Conservation (phyloP, 2,888 invertebrate species). For the Amphipoea lucens region DNA sequence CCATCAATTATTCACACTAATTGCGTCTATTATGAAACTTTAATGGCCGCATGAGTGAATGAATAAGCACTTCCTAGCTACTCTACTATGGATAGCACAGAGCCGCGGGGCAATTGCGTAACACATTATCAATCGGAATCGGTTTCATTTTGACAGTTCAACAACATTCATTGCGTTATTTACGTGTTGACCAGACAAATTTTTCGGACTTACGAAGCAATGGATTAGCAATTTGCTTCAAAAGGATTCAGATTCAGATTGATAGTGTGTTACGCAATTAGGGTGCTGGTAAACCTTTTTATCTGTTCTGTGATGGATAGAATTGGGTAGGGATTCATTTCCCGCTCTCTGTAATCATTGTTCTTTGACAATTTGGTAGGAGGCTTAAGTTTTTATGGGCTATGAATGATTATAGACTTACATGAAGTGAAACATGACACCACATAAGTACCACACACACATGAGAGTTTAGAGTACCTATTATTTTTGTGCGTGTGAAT, state of each 20-base stretch:
- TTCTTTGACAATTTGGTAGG: not conserved
- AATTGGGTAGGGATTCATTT: not conserved
- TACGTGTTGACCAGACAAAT: too few species aligned
- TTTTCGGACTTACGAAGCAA: too few species aligned
- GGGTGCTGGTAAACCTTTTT: not conserved
- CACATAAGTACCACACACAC: too few species aligned
- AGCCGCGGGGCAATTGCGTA: not conserved
- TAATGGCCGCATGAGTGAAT: conserved; percentile 39
- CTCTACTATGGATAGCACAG: not conserved
- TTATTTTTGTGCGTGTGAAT: not conserved
- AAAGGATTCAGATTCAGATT: too few species aligned
- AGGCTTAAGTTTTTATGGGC: conserved; percentile 15
- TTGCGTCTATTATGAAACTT: conserved; percentile 44
- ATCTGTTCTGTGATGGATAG: not conserved
- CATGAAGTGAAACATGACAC: conserved; percentile 10
- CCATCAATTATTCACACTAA: conserved; percentile 49
- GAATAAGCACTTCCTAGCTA: conserved; percentile 5
- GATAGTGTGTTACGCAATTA: too few species aligned
- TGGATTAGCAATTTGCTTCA: too few species aligned
- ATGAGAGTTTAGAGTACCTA: not conserved
- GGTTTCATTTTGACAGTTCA: too few species aligned
- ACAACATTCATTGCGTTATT: too few species aligned
- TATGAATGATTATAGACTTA: not conserved
- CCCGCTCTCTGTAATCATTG: conserved; percentile 2
- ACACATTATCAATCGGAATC: too few species aligned